These are phyloP conservation scores for Hemichromis elongatus DNA, from an alignment of 2,113 vertebrate species.

Conservation along the genomic window DNA sequence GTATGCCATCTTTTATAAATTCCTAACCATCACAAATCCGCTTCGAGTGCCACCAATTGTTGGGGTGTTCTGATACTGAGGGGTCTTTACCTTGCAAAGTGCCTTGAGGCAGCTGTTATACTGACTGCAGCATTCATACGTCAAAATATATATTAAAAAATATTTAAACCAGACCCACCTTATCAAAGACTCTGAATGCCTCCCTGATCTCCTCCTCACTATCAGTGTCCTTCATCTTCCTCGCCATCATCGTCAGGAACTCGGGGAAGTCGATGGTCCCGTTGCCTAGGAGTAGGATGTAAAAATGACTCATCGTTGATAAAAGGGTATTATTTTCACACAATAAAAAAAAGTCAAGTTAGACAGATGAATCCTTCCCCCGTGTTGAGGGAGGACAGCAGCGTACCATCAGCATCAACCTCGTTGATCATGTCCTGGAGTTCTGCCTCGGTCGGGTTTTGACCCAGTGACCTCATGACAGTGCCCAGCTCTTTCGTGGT, in stretches of 20 bases:
- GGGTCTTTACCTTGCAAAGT: background rate
- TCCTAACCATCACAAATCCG: fast-evolving
- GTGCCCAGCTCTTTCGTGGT: conserved; percentile 98
- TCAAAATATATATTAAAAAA: background rate
- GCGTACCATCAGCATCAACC: conserved; percentile 91
- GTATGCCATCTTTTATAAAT: background rate
- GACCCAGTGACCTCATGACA: conserved; percentile 96
- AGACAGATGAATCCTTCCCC: background rate
- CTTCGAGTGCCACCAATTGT: background rate
- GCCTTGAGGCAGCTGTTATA: background rate
- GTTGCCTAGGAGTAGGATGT: conserved; percentile 75
- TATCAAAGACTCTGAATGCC: conserved; percentile 98
- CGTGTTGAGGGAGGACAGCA: background rate
- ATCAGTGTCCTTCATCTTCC: conserved; percentile 99
- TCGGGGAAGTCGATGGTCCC: conserved; percentile 98
- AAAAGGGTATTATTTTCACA: background rate
- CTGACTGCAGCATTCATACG: background rate
- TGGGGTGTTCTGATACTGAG: background rate
- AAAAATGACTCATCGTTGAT: background rate
- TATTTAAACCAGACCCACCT: conserved; percentile 68
- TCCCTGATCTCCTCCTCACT: conserved; percentile 97
- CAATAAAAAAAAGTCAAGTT: background rate
- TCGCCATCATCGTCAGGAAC: conserved; percentile 99
- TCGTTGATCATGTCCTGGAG: conserved; percentile 99
- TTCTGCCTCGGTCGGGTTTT: conserved; percentile 96